Evolutionary conservation across 2,888 invertebrate species (phyloP), one percentile per base, ranked within the genome.

Genomic region (Scaptomyza tumidula): DNA sequence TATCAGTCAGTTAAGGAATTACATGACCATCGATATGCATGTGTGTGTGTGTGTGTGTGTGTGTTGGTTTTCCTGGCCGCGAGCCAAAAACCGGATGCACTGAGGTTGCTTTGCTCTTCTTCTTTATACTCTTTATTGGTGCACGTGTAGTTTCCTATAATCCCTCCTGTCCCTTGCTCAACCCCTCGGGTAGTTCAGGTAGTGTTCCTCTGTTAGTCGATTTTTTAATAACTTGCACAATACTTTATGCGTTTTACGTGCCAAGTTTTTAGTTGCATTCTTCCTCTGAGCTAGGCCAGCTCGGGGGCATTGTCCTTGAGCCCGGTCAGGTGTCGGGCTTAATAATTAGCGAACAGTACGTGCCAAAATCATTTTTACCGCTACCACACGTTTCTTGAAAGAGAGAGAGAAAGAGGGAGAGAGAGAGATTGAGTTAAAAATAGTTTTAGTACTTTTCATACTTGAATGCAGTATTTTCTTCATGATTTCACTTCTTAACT

Each of bases 211-310:
- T 70, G 69, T 65, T 75, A 37, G 62, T 63, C 6, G 16, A 1
- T 6, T 29, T 29, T 83, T 82, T 78, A 86, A 82, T 82, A 83
- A 80, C 80, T 73, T 83, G 67, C 57, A 57, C 62, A 68, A 80
- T 86, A 78, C 73, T 86, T 82, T 83, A 82, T 86, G 86, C 60
- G 70, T 45, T 67, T 46, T 78, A 82, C 82, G 86, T 82, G 82
- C 69, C 48, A 43, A 62, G 67, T 54, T 48, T 55, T 64, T n/a
- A 44, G 63, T 43, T 44, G 55, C 37, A 6, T 1, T 10, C 39
- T 52, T 9, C 11, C 48, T 19, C n/a, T 10, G 31, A 44, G 29
- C 27, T 13, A n/a, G 35, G n/a, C n/a, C 13, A n/a, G 37, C n/a
- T 37, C 6, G 37, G n/a, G n/a, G 35, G 24, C 35, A 39, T 29